These are phyloP conservation scores for Drosophila parvula DNA, from an alignment of 1,140 invertebrate species.

Conservation along the genomic window DNA sequence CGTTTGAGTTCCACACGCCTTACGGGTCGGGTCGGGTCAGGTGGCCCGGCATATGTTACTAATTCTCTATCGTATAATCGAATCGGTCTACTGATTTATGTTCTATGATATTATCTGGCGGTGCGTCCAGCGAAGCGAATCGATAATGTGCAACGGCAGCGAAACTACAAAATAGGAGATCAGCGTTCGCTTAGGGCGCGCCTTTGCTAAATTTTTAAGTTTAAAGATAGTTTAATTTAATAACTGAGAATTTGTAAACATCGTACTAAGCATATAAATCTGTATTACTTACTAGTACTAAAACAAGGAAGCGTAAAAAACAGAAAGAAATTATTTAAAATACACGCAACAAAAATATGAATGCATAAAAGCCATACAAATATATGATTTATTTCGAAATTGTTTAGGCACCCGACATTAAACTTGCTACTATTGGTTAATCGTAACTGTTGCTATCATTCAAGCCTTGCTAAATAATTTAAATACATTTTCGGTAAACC, in stretches of 20 bases:
- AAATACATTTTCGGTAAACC: not conserved
- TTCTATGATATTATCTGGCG: conserved; percentile 67
- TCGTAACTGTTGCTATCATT: not conserved
- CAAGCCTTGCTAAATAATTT: too few relatives aligned
- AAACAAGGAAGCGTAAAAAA: conserved; percentile 56
- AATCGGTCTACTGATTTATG: conserved; percentile 61
- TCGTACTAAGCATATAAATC: conserved; percentile 69
- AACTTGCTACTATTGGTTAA: not conserved
- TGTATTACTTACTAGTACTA: conserved; percentile 77
- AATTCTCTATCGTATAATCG: conserved; percentile 67
- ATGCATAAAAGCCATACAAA: conserved; percentile 60
- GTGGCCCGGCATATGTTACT: conserved; percentile 47
- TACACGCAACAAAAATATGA: conserved; percentile 66
- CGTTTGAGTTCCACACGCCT: conserved; percentile 54
- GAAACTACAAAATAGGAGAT: conserved; percentile 24
- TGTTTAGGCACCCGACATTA: not conserved
- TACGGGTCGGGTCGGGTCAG: conserved; percentile 41
- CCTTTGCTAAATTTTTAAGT: conserved; percentile 77
- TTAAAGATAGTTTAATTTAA: conserved; percentile 74
- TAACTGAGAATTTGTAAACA: conserved; percentile 63
- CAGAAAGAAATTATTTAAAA: conserved; percentile 49
- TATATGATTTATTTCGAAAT: not conserved
- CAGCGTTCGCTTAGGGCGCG: conserved; percentile 55
- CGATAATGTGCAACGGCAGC: conserved; percentile 38
- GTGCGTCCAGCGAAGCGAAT: conserved; percentile 13